A percentile compares a stretch with the other conserved stretches of the same genome.
phyloP scores from a whole-genome alignment of 2,888 invertebrate species.

The Margaritifera margaritifera region DNA sequence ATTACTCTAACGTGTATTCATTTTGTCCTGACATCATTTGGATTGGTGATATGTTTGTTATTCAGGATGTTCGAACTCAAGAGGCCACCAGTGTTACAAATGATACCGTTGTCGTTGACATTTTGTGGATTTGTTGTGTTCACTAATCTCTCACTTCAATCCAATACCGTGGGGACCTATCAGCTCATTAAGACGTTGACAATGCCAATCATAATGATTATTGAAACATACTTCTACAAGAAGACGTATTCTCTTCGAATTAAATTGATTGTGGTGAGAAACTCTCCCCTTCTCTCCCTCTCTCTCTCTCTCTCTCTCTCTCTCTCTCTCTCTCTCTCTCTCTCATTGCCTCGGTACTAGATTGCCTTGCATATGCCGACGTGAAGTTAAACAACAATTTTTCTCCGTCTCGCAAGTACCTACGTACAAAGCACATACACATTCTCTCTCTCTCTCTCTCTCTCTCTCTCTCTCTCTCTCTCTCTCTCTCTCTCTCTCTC shows the following conservation, averaged over 20 bases:
- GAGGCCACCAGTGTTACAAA: constrained; percentile 73
- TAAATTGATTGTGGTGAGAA: constrained; percentile 74
- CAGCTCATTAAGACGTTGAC: constrained; percentile 78
- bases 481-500: too few species aligned
- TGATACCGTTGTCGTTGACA: constrained; percentile 76
- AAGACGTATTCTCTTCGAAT: constrained; percentile 74
- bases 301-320: too few species aligned
- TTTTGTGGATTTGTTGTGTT: constrained; percentile 79
- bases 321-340: too few species aligned
- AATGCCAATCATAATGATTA: constrained; percentile 76
- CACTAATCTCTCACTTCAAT: constrained; percentile 77
- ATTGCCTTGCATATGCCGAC: too few species aligned
- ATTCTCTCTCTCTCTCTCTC: too few species aligned
- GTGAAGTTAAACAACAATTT: too few species aligned
- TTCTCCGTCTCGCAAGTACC: too few species aligned
- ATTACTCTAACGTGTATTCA: constrained; percentile 76
- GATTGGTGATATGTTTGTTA: constrained; percentile 74
- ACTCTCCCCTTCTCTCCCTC: constrained; percentile 21
- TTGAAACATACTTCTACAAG: constrained; percentile 75
- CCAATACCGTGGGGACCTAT: constrained; percentile 78
- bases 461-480: too few species aligned
- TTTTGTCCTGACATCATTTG: constrained; percentile 74
- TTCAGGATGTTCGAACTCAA: constrained; percentile 75
- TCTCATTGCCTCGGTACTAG: too few species aligned
- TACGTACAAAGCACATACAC: too few species aligned